Percentiles rank a stretch among this genome's conserved stretches.
Evolutionary conservation across 2,113 vertebrate species (phyloP).

Genomic region (Antennarius striatus): DNA sequence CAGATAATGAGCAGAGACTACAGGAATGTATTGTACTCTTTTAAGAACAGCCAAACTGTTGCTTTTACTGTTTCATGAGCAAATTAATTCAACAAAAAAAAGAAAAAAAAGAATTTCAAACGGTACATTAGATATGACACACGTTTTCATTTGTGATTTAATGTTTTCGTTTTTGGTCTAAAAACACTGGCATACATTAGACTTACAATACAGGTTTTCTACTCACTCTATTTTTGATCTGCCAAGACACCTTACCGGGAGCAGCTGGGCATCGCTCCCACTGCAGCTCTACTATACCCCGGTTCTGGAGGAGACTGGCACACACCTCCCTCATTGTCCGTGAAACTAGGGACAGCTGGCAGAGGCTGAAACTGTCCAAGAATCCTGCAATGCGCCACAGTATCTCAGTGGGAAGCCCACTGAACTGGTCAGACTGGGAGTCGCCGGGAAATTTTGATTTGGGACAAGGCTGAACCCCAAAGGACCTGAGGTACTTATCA

Average conservation of each 20-base stretch:
- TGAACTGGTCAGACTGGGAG: conserved; percentile 84
- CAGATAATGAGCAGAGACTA: too few species aligned
- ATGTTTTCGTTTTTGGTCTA: too few species aligned
- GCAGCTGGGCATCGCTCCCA: conserved; percentile 86
- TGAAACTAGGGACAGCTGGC: conserved; percentile 94
- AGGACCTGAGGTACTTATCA: conserved; percentile 90
- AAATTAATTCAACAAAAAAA: too few species aligned
- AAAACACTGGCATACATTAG: neutral
- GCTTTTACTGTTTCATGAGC: too few species aligned
- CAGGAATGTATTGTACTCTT: too few species aligned
- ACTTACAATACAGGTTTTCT: neutral
- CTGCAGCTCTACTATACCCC: conserved; percentile 94
- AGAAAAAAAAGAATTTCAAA: too few species aligned
- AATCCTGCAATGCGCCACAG: conserved; percentile 93
- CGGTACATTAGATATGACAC: too few species aligned
- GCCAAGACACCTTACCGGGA: conserved; percentile 84
- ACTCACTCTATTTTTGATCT: conserved; percentile 92
- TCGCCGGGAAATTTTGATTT: conserved; percentile 72
- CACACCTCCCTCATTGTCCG: conserved; percentile 95
- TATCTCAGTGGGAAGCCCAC: conserved; percentile 91
- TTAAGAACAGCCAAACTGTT: too few species aligned
- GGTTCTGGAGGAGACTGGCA: conserved; percentile 91
- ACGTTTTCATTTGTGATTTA: too few species aligned
- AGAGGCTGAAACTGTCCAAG: conserved; percentile 96
- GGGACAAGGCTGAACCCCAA: conserved; percentile 87